Base-by-base conservation (phyloP, 1,140 invertebrate species). In the Augochlora pura region DNA sequence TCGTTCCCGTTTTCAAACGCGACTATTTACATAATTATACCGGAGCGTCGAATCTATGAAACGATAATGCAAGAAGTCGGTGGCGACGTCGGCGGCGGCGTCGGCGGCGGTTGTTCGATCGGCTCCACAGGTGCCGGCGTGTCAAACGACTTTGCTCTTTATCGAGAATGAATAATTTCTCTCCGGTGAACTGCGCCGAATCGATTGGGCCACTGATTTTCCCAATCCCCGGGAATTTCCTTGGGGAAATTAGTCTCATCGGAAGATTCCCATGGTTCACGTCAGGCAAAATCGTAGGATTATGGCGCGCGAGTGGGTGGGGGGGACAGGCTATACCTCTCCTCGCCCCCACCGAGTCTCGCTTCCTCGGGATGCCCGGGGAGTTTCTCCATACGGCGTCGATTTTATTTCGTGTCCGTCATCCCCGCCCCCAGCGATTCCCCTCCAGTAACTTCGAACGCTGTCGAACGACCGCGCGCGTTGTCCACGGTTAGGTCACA, bases 121-220 rank as follows among this genome's bases (percentile, higher is more conserved):
- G 63, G 83, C 83, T 86, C 85, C 77, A 86, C 85, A 86, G 84
- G 84, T 87, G 84, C 84, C 75, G 77, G 63, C 65, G 18, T 52
- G 64, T 72, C 78, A 83, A 81, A 79, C 85, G 76, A 77, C 77
- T 82, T 60, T 49, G 85, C 84, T 86, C 84, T 86, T 86, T 86
- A 86, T 87, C 81, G 84, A 81, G 84, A 67, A 87, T 87, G 85
- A 87, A 86, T 87, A 87, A 87, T 87, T 86, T 86, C 85, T 84
- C 77, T 77, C 67, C 78, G 69, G 46, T 74, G 71, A 77, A 75
- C 70, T 71, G 72, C 81, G 72, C 71, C 78, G 77, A 87, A 86
- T 87, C 86, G 85, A 87, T 79, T 86, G 77, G 77, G 79, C 85
- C 85, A 86, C 82, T 86, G 86, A 86, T 86, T 86, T 87, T 86